phyloP scores from a whole-genome alignment of 1,140 invertebrate species.

The Aporrectodea caliginosa region DNA sequence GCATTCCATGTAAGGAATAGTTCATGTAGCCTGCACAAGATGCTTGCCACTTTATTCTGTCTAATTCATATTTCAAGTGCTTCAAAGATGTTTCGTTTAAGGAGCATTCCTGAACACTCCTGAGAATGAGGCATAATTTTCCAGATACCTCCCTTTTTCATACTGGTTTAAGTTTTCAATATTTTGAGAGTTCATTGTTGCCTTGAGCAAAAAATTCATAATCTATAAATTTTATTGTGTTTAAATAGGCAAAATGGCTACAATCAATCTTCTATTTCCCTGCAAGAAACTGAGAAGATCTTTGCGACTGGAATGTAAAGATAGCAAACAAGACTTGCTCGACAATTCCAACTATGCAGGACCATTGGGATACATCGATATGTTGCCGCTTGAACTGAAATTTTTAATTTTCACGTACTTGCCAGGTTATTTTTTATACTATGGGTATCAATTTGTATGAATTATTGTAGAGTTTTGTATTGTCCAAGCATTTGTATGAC shows the following conservation, averaged over 20 bases:
- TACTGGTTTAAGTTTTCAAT: no score
- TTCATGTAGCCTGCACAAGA: no score
- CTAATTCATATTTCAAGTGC: no score
- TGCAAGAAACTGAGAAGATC: slow-evolving; percentile 18
- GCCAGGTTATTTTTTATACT: slow-evolving; percentile 40
- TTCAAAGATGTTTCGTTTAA: no score
- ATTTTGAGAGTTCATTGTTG: no score
- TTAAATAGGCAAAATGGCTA: slow-evolving; percentile 11
- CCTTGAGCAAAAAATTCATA: no score
- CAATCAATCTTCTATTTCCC: slow-evolving; percentile 14
- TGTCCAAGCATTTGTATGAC: not conserved
- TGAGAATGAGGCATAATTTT: no score
- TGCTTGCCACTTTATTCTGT: no score
- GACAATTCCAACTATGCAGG: slow-evolving; percentile 24
- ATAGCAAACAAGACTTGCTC: not conserved
- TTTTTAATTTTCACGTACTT: slow-evolving; percentile 48
- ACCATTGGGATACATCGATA: slow-evolving; percentile 49
- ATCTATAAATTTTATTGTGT: no score
- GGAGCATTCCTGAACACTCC: no score
- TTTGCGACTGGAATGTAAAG: not conserved
- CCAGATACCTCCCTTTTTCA: no score
- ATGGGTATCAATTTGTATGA: not conserved
- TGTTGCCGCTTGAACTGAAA: slow-evolving; percentile 50
- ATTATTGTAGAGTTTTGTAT: slow-evolving; percentile 9
- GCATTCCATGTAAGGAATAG: no score